phyloP scores from a whole-genome alignment of 2,888 invertebrate species.

The Tipula confusa region DNA sequence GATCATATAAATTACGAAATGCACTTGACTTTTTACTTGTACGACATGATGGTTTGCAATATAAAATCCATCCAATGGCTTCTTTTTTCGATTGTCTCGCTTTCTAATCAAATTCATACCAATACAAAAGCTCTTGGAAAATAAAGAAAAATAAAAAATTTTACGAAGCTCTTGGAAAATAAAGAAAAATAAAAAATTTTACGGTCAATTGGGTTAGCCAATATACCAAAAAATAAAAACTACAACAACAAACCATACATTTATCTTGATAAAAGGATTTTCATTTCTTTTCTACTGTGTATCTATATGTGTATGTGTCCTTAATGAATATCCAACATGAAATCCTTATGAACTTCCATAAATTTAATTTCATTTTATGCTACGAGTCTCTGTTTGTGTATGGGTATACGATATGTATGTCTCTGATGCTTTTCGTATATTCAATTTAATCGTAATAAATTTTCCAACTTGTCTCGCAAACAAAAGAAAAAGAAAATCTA shows the following conservation, averaged over 20 bases:
- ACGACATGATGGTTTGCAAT: no score
- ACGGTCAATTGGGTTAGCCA: conserved; percentile 30
- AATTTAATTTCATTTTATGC: not conserved
- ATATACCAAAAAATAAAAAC: not conserved
- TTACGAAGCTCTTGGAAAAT: not conserved
- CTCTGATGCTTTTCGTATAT: not conserved
- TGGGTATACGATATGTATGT: not conserved
- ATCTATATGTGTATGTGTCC: not conserved
- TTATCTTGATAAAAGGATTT: not conserved
- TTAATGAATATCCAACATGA: not conserved
- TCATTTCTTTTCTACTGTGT: not conserved
- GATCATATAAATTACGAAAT: not conserved
- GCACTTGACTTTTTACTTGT: not conserved
- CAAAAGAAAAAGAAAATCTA: not conserved
- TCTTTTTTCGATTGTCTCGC: not conserved
- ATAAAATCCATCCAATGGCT: not conserved
- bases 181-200: not conserved
- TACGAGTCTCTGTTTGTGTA: no score
- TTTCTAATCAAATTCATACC: not conserved
- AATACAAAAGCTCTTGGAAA: not conserved
- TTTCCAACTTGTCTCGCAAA: conserved; percentile 26
- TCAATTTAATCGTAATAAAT: conserved; percentile 27
- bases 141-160: not conserved
- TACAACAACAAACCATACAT: not conserved
- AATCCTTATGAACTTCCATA: conserved; percentile 28